Evolutionary conservation across 2,797 vertebrate genomes (phyloP).

Genomic region (Phaenicophaeus curvirostris): DNA sequence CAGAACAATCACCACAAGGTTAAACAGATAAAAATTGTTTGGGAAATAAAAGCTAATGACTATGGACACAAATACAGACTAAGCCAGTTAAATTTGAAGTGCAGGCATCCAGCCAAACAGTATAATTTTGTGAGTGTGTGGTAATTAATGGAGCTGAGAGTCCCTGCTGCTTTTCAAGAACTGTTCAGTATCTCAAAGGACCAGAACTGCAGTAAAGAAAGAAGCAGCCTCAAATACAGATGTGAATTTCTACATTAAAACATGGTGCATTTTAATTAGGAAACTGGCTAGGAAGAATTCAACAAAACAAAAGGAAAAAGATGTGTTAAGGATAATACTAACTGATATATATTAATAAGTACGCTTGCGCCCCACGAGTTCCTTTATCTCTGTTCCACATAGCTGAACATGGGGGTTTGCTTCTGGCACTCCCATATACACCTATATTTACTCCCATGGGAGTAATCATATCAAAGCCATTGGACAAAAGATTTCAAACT

Average conservation of each 20-base stretch:
- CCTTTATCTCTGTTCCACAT: background rate
- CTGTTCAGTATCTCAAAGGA: background rate
- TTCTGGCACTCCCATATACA: background rate
- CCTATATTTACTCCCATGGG: background rate
- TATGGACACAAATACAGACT: background rate
- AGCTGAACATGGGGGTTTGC: background rate
- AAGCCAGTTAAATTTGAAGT: background rate
- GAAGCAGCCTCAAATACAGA: background rate
- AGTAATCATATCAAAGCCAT: background rate
- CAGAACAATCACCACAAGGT: slow-evolving; percentile 27
- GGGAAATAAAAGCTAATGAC: slow-evolving; percentile 34
- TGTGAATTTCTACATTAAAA: background rate
- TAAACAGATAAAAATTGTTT: slow-evolving; percentile 47
- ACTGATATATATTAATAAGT: no score
- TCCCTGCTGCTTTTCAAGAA: background rate
- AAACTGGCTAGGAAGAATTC: background rate
- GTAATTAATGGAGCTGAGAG: background rate
- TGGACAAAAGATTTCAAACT: background rate
- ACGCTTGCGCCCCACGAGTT: background rate
- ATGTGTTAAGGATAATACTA: background rate
- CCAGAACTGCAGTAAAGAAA: background rate
- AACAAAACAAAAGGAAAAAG: background rate
- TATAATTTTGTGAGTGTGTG: background rate
- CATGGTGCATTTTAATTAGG: background rate
- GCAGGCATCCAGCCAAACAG: background rate